Conservation (phyloP, 2,797 vertebrate species). For the Geotria australis region DNA sequence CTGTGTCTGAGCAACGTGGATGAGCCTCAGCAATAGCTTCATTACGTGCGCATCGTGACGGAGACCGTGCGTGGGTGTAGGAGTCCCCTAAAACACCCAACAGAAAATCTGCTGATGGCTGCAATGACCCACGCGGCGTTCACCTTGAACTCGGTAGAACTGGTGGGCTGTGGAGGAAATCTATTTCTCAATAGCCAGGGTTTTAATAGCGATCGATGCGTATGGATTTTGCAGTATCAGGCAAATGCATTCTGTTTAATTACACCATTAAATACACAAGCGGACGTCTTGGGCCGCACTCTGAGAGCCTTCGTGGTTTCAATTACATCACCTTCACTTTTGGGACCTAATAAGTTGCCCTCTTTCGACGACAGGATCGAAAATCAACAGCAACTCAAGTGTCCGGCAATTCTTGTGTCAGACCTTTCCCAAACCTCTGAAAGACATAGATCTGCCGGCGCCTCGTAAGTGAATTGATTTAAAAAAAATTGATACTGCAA, state of each 20-base stretch:
- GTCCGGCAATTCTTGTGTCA: background rate
- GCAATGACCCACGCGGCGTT: background rate
- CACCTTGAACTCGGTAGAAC: background rate
- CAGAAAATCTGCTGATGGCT: no score
- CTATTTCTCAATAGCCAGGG: background rate
- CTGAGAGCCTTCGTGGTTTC: background rate
- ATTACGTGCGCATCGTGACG: no score
- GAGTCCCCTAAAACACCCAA: no score
- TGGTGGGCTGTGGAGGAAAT: background rate
- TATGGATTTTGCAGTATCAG: background rate
- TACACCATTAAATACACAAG: background rate
- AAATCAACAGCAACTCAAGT: background rate
- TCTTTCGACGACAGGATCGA: background rate
- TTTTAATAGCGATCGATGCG: background rate
- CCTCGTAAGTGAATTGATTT: no score
- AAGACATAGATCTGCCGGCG: no score
- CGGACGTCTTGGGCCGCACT: background rate
- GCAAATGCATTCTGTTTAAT: background rate
- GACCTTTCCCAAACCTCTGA: background rate
- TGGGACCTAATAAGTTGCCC: background rate
- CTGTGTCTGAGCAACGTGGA: no score
- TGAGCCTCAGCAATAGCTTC: no score
- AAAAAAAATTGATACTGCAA: no score
- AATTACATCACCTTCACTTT: background rate
- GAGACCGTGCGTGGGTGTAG: no score